Evolutionary conservation across 2,113 vertebrate genomes (phyloP).

Genomic region (Coracopsis vasa): DNA sequence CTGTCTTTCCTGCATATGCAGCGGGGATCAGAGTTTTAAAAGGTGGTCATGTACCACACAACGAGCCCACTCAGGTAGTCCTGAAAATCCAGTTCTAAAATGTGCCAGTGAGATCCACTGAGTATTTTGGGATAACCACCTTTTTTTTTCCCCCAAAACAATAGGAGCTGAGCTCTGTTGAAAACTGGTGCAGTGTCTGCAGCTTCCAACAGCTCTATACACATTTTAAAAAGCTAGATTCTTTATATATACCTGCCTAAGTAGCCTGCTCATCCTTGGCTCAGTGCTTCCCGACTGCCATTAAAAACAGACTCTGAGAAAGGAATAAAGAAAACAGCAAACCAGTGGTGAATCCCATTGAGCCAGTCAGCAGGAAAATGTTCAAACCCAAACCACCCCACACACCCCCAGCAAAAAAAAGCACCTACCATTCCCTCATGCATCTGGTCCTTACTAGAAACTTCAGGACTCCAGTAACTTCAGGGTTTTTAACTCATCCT

Average conservation of each 20-base stretch:
- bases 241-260: background rate
- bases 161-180: background rate
- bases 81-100: background rate
- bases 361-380: background rate
- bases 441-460: background rate
- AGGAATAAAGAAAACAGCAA: background rate
- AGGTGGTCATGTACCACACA: background rate
- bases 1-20: background rate
- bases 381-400: background rate
- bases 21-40: background rate
- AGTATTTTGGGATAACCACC: background rate
- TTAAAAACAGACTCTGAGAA: background rate
- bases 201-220: background rate
- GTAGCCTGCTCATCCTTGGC: background rate
- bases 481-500: background rate
- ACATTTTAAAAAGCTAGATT: background rate
- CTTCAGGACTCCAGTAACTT: background rate
- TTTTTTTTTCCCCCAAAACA: accelerated
- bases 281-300: background rate
- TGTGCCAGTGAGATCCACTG: background rate
- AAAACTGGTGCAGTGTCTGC: background rate
- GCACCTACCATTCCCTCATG: background rate
- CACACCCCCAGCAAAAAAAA: background rate
- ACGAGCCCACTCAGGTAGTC: background rate
- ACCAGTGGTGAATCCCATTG: background rate